Conservation (phyloP, 1,140 invertebrate species). For the Drosophila santomea region DNA sequence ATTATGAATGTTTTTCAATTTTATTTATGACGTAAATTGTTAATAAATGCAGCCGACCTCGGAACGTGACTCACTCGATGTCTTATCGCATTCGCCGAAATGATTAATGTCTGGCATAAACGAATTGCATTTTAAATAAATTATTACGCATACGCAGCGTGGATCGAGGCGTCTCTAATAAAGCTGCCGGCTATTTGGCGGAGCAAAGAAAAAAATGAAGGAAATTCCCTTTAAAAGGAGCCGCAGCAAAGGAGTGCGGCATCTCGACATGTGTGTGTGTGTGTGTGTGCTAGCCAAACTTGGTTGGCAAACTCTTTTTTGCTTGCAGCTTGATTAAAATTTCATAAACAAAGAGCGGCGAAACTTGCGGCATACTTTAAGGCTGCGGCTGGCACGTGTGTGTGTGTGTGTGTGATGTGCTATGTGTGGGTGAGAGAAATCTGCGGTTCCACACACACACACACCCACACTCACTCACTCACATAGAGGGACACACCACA, state of each 20-base stretch:
- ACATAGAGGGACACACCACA: slow-evolving; percentile 8
- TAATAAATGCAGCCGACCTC: slow-evolving; percentile 68
- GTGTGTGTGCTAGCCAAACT: slow-evolving; percentile 42
- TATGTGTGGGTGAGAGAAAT: slow-evolving; percentile 54
- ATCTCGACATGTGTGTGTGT: background rate
- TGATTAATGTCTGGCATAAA: slow-evolving; percentile 75
- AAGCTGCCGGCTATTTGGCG: slow-evolving; percentile 70
- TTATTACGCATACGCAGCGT: slow-evolving; percentile 72
- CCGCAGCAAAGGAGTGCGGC: slow-evolving; percentile 36
- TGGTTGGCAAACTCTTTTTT: slow-evolving; percentile 58
- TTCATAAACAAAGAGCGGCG: slow-evolving; percentile 78
- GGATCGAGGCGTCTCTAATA: slow-evolving; percentile 56
- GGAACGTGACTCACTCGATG: slow-evolving; percentile 22
- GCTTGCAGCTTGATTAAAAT: slow-evolving; percentile 78
- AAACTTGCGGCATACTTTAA: slow-evolving; percentile 78
- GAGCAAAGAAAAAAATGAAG: background rate
- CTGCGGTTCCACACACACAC: slow-evolving; percentile 62
- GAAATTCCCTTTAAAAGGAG: slow-evolving; percentile 36
- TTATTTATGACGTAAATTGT: slow-evolving; percentile 80
- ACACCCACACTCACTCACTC: slow-evolving; percentile 12
- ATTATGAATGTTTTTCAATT: slow-evolving; percentile 81
- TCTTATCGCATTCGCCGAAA: slow-evolving; percentile 33
- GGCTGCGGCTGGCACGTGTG: slow-evolving; percentile 36
- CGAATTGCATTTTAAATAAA: slow-evolving; percentile 82
- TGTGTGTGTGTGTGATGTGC: slow-evolving; percentile 1